Base-by-base conservation (phyloP, 2,113 vertebrate genomes). In the Pachyramphus minor region DNA sequence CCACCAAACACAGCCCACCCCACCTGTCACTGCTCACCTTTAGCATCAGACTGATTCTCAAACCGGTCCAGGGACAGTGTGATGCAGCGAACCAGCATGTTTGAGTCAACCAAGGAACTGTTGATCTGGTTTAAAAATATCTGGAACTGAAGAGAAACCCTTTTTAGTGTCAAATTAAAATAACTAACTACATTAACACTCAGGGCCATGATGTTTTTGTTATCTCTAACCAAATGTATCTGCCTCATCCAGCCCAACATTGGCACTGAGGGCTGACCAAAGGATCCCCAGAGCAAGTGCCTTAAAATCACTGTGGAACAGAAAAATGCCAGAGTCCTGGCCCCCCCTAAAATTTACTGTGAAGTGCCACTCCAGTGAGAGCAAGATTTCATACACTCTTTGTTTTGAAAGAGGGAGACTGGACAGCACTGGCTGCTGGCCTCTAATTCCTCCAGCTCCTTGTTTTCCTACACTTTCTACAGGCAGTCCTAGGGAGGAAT, bases 11-110 rank as follows among this genome's bases (percentile, higher is more conserved):
- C 2, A 12, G 13, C 39, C 14, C n/a, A 58, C 1, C 19, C 37
- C 22, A 11, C 1, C 47, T 27, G 37, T 62, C 14, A 15, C 21
- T 62, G 68, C 25, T 96, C 89, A 98, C 98, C 98, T 98, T 98
- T 98, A 96, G 98, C 97, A 86, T 98, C 98, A 55, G 98, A 97
- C 76, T 99, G 99, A 68, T 98, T 99, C 97, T 99, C 99, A 84
- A 99, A 99, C 15, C 99, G 98, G 95, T 99, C 99, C 96, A 99
- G 96, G 2, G 99, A 99, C 52, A 99, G 97, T 4, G 99, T 99
- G 41, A 99, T 99, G 74, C 99, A 99, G 92, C 99, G 99, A 85
- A 99, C 99, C 35, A 99, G 96, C 99, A 99, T 99, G 97, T 99
- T 99, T 0, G 99, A 99, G 98, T 99, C 99, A 87, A 99, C 99